Conservation (phyloP, 2,888 invertebrate genomes). For the Pharmacophagus antenor region DNA sequence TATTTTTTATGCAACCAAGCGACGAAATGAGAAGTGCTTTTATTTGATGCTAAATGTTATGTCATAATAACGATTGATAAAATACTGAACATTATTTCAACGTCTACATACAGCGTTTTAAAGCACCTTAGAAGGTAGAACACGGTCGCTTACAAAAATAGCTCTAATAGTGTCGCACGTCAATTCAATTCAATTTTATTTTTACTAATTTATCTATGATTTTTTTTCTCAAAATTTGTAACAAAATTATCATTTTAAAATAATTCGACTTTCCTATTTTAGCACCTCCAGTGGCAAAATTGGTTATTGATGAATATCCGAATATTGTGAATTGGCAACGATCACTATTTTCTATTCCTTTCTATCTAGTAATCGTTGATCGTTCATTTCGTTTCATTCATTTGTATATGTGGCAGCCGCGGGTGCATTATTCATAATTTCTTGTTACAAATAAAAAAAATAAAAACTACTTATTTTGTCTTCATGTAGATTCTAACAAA, state of each 20-base stretch:
- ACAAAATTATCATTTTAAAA: background rate
- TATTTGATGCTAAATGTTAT: too few species aligned
- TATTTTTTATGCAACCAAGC: too few species aligned
- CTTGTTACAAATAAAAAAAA: constrained; percentile 55
- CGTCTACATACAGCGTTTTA: too few species aligned
- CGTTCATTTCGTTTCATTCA: constrained; percentile 66
- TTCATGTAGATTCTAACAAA: constrained; percentile 71
- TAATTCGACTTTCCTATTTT: background rate
- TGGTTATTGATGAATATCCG: constrained; percentile 24
- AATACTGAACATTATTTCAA: too few species aligned
- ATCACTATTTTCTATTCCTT: constrained; percentile 39
- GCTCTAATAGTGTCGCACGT: too few species aligned
- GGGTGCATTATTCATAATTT: constrained; percentile 65
- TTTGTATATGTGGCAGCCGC: constrained; percentile 80
- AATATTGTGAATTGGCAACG: constrained; percentile 32
- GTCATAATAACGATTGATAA: too few species aligned
- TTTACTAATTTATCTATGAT: too few species aligned
- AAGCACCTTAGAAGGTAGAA: too few species aligned
- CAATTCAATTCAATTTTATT: too few species aligned
- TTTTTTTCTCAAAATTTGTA: background rate
- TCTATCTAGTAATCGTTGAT: constrained; percentile 46
- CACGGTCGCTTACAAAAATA: too few species aligned
- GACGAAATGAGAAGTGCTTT: too few species aligned
- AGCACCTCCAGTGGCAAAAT: background rate
- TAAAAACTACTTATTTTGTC: constrained; percentile 47